Conservation (phyloP, 2,797 vertebrate genomes). For the Myripristis jacobus region DNA sequence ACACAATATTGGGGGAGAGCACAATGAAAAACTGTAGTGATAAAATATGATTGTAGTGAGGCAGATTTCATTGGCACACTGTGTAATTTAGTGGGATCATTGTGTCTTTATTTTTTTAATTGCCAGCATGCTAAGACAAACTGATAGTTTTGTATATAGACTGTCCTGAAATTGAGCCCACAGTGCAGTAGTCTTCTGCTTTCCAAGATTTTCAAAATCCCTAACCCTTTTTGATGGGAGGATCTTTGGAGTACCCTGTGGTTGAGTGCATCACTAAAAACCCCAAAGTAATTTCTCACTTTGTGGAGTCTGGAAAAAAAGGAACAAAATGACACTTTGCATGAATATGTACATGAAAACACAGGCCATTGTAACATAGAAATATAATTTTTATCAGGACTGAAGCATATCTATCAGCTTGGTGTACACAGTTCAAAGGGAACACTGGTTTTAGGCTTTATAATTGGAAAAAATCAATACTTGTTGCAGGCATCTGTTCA, state of each 20-base stretch:
- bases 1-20: too few species aligned
- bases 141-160: too few species aligned
- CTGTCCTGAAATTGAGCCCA: too few species aligned
- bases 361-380: neutral
- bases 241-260: neutral
- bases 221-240: too few species aligned
- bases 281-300: conserved; percentile 7
- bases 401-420: conserved; percentile 24
- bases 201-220: too few species aligned
- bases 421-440: conserved; percentile 14
- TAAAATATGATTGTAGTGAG: too few species aligned
- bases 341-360: neutral
- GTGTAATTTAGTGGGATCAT: too few species aligned
- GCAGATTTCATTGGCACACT: too few species aligned
- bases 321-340: neutral
- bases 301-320: conserved; percentile 2
- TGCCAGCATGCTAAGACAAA: too few species aligned
- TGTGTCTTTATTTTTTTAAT: too few species aligned
- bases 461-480: conserved; percentile 10
- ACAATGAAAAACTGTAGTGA: too few species aligned
- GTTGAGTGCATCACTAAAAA: conserved; percentile 1
- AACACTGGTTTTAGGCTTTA: conserved; percentile 33
- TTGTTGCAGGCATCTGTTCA: conserved; percentile 51
- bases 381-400: conserved; percentile 11
- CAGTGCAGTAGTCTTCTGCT: too few species aligned